Evolutionary conservation across 2,888 invertebrate genomes (phyloP).

Genomic region (Stegophylla sp.): DNA sequence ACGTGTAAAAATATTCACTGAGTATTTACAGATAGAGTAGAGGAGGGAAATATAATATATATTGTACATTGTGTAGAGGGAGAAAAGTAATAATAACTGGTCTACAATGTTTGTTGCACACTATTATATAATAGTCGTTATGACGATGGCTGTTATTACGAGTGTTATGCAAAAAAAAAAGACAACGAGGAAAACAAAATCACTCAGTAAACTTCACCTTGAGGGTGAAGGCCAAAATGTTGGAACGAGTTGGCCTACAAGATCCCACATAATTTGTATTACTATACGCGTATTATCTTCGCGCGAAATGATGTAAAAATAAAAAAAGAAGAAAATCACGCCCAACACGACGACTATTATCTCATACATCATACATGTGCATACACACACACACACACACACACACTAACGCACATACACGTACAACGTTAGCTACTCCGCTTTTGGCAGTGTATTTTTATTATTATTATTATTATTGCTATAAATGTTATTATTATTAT

Average conservation of each 20-base stretch:
- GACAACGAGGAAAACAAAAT: conserved; percentile 7
- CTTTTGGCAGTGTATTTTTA: conserved; percentile 32
- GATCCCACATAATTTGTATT: conserved; percentile 29
- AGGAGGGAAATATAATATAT: too few species aligned
- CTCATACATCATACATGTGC: conserved; percentile 11
- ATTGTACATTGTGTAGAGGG: background rate
- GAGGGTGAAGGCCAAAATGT: conserved; percentile 51
- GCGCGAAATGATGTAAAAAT: conserved; percentile 35
- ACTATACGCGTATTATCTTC: conserved; percentile 22
- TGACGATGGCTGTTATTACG: conserved; percentile 6
- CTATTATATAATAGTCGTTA: conserved; percentile 31
- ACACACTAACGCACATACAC: background rate
- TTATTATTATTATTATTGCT: conserved; percentile 2
- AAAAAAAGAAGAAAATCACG: conserved; percentile 1
- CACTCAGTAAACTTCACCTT: conserved; percentile 53
- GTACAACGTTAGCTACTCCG: background rate
- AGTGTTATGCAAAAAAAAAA: conserved; percentile 7
- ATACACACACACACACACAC: background rate
- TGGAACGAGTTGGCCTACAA: conserved; percentile 30
- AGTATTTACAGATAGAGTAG: too few species aligned
- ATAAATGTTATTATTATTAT: background rate
- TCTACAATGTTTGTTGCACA: conserved; percentile 2
- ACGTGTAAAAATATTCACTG: conserved; percentile 7
- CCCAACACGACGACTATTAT: conserved; percentile 46
- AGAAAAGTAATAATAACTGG: conserved; percentile 1